Base-by-base conservation (phyloP, 2,888 invertebrate species). In the Megamerina dolium region DNA sequence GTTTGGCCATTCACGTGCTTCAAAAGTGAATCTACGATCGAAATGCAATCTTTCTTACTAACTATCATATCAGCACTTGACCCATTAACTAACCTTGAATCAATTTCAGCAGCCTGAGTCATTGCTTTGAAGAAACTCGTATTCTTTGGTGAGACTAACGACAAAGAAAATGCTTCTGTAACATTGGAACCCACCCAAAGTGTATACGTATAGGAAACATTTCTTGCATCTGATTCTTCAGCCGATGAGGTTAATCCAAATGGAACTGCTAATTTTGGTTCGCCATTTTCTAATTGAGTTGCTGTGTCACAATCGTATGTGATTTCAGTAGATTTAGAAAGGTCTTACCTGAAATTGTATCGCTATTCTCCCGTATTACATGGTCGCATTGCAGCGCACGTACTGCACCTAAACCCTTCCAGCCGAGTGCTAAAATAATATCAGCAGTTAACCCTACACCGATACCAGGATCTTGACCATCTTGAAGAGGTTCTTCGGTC, bases 1-100 rank as follows among this genome's bases (percentile, higher is more conserved):
- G 64, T 90, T 91, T 2, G 91, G 90, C 91, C 91, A 91, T 64
- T 88, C 87, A 55, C 87, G 83, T 0, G 90, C 87, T 52, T 83
- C 81, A 64, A 87, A 87, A 60, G 83, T 80, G 68, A 76, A 77
- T 65, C 77, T 77, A n/a, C n/a, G n/a, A n/a, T n/a, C n/a, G n/a
- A n/a, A n/a, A n/a, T n/a, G n/a, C n/a, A n/a, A n/a, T n/a, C n/a
- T n/a, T n/a, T n/a, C n/a, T n/a, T n/a, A n/a, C n/a, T n/a, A n/a
- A n/a, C n/a, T n/a, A n/a, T n/a, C n/a, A n/a, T n/a, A n/a, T n/a
- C n/a, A n/a, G n/a, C n/a, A n/a, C n/a, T n/a, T n/a, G n/a, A n/a
- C n/a, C n/a, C n/a, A n/a, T n/a, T n/a, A n/a, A n/a, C 23, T 23
- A 8, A 70, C 71, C 70, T 67, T 2, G 83, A 75, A 64, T 89